Percentiles rank a stretch among this genome's conserved stretches.
Conservation (phyloP, 2,888 invertebrate genomes). For the Orthonevra nobilis region DNA sequence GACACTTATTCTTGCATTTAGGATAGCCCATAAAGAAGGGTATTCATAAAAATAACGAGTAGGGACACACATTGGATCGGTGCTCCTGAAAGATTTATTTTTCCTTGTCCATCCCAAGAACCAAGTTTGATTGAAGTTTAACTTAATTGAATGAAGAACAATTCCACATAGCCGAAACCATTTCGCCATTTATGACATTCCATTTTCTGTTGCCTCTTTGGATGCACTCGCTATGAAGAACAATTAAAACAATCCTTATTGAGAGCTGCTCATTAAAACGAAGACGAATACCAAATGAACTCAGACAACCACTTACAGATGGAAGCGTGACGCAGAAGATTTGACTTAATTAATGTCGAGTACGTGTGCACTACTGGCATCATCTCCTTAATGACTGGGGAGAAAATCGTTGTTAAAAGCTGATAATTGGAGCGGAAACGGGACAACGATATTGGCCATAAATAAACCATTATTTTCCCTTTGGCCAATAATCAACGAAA, state of each 20-base stretch:
- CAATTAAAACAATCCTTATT: slow-evolving; percentile 15
- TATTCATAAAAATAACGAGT: slow-evolving; percentile 31
- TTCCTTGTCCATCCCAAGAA: not conserved
- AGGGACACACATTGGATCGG: too few relatives aligned
- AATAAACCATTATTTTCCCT: slow-evolving; percentile 8
- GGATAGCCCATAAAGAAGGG: slow-evolving; percentile 9
- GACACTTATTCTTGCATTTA: not conserved
- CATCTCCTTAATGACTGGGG: too few relatives aligned
- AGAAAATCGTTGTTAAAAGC: slow-evolving; percentile 4
- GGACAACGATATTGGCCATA: slow-evolving; percentile 32
- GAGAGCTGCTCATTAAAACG: too few relatives aligned
- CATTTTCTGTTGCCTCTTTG: slow-evolving; percentile 4
- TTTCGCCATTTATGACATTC: not conserved
- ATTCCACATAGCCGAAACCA: not conserved
- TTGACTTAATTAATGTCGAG: slow-evolving; percentile 31
- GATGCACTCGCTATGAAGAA: slow-evolving; percentile 20
- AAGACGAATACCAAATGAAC: not conserved
- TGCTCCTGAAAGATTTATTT: too few relatives aligned
- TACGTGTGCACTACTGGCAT: slow-evolving; percentile 5
- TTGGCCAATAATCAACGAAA: slow-evolving; percentile 16
- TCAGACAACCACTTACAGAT: not conserved
- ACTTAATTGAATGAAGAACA: slow-evolving; percentile 6
- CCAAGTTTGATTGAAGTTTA: slow-evolving; percentile 32
- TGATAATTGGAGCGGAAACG: slow-evolving; percentile 29
- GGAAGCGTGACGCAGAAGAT: slow-evolving; percentile 12